phyloP scores from a whole-genome alignment of 2,797 vertebrate species.

The Chlorospingus flavigularis region DNA sequence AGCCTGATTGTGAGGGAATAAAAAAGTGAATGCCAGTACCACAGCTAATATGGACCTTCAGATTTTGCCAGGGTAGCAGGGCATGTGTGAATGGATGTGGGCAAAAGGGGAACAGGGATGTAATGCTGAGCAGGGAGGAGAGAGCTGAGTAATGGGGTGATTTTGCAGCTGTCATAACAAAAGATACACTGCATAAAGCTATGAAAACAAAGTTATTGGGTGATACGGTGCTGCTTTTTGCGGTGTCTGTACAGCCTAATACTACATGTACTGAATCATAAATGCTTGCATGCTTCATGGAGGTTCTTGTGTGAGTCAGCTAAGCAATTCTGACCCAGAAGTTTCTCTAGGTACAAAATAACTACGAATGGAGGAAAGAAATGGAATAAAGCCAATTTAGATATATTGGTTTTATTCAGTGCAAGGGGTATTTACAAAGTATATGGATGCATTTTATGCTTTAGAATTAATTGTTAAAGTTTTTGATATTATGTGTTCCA shows the following conservation, averaged over 20 bases:
- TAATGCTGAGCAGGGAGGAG: neutral
- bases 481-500: neutral
- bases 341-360: neutral
- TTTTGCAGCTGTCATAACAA: slow-evolving; percentile 34
- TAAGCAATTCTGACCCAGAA: neutral
- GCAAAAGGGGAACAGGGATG: neutral
- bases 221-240: neutral
- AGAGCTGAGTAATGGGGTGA: slow-evolving; percentile 26
- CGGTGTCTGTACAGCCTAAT: neutral
- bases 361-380: neutral
- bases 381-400: neutral
- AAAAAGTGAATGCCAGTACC: neutral
- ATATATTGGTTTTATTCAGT: neutral
- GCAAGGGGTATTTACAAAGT: neutral
- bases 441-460: neutral
- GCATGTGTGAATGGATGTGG: neutral
- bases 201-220: neutral
- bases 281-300: neutral
- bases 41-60: neutral
- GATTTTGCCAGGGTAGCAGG: neutral
- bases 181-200: neutral
- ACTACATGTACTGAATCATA: neutral
- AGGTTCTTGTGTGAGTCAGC: neutral
- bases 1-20: neutral
- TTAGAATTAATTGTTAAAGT: neutral